Conservation (phyloP, 2,888 invertebrate species). For the Dryomyza anilis region DNA sequence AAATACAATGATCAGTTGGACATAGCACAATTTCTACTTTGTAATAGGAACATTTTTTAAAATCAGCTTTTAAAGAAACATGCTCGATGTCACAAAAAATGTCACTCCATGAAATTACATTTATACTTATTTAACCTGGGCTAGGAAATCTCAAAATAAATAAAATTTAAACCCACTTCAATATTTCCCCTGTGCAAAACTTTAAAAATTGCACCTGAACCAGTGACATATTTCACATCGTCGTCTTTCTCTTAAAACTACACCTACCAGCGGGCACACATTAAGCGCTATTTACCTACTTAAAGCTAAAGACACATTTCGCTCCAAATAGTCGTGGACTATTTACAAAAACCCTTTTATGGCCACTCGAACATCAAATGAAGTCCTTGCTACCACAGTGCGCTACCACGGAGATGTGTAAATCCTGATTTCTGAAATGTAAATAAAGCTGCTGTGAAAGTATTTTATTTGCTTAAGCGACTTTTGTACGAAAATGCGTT, state of each 20-base stretch:
- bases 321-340: background rate
- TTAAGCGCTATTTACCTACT: background rate
- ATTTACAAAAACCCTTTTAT: background rate
- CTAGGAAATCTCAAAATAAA: too few relatives aligned
- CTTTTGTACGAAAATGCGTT: too few relatives aligned
- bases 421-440: conserved; percentile 4
- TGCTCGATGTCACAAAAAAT: too few relatives aligned
- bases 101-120: too few relatives aligned
- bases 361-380: background rate
- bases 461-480: background rate
- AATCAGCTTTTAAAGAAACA: too few relatives aligned
- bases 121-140: too few relatives aligned
- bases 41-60: too few relatives aligned
- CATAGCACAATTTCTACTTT: too few relatives aligned
- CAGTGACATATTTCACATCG: background rate
- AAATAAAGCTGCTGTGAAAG: background rate
- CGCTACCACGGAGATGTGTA: background rate
- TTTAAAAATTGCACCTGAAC: background rate
- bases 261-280: background rate
- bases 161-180: background rate
- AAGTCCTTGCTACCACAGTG: background rate
- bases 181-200: background rate
- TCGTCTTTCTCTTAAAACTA: background rate
- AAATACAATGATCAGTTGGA: too few relatives aligned
- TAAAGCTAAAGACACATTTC: background rate